phyloP scores from a whole-genome alignment of 2,113 vertebrate species.

The Hyaena hyaena region DNA sequence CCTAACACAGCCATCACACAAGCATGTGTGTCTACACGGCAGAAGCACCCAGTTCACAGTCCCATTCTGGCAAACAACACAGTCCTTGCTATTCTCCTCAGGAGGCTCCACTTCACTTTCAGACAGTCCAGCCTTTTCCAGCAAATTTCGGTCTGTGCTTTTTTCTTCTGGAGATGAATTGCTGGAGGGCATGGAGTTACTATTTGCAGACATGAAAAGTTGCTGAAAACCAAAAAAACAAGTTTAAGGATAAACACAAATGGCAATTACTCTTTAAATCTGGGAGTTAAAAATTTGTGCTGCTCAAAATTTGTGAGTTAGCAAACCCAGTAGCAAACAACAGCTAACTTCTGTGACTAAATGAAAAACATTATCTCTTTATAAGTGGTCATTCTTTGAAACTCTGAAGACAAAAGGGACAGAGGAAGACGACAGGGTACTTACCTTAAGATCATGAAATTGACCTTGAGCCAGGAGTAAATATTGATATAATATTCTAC shows the following conservation, averaged over 20 bases:
- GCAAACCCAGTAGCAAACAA: not conserved
- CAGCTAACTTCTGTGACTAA: conserved; percentile 15
- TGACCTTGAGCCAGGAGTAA: conserved; percentile 94
- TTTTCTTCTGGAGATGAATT: conserved; percentile 34
- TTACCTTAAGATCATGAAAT: conserved; percentile 96
- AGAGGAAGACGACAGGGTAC: not conserved
- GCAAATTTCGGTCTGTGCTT: conserved; percentile 76
- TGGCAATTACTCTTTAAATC: conserved; percentile 9
- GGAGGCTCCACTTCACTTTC: conserved; percentile 79
- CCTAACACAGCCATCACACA: conserved; percentile 91
- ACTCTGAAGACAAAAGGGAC: conserved; percentile 60
- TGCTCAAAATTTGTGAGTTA: conserved; percentile 46
- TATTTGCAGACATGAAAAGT: conserved; percentile 96
- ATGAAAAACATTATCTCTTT: conserved; percentile 50
- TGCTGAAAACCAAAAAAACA: conserved; percentile 87
- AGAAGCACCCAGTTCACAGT: conserved; percentile 94
- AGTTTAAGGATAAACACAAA: conserved; percentile 47
- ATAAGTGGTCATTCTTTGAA: conserved; percentile 50
- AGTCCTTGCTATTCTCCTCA: conserved; percentile 89
- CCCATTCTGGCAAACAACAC: conserved; percentile 96
- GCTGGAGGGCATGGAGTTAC: not conserved
- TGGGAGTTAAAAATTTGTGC: not conserved
- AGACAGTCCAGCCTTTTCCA: conserved; percentile 82
- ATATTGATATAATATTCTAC: conserved; percentile 94
- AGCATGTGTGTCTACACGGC: conserved; percentile 95